phyloP scores from a whole-genome alignment of 1,140 invertebrate genomes.

The Metopolophium dirhodum region DNA sequence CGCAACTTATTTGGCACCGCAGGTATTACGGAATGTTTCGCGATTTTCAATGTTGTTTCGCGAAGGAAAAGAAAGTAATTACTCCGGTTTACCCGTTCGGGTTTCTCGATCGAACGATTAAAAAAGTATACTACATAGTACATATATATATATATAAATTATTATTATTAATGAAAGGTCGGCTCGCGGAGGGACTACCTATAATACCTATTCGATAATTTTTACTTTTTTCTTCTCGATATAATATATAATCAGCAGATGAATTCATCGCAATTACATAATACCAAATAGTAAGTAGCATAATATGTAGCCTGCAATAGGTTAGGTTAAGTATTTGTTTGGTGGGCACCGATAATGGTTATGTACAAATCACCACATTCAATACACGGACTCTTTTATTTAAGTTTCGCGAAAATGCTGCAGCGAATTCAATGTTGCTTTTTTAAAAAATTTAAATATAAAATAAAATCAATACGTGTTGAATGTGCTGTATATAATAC shows the following conservation, averaged over 20 bases:
- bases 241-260: not conserved
- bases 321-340: not conserved
- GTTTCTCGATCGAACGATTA: not conserved
- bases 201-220: not conserved
- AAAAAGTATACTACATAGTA: not conserved
- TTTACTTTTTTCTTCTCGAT: not conserved
- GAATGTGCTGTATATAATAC: not conserved
- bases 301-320: not conserved
- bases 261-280: not conserved
- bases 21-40: constrained; percentile 41
- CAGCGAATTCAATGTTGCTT: not conserved
- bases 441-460: not conserved
- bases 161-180: not conserved
- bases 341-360: not conserved
- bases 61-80: constrained; percentile 35
- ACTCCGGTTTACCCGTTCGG: not conserved
- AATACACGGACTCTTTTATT: not conserved
- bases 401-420: not conserved
- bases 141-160: not conserved
- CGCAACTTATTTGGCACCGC: constrained; percentile 41
- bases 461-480: not conserved
- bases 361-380: not conserved
- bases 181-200: not conserved
- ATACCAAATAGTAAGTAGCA: not conserved
- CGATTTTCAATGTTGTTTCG: constrained; percentile 40